phyloP scores from a whole-genome alignment of 2,888 invertebrate genomes.

The Laothoe populi region DNA sequence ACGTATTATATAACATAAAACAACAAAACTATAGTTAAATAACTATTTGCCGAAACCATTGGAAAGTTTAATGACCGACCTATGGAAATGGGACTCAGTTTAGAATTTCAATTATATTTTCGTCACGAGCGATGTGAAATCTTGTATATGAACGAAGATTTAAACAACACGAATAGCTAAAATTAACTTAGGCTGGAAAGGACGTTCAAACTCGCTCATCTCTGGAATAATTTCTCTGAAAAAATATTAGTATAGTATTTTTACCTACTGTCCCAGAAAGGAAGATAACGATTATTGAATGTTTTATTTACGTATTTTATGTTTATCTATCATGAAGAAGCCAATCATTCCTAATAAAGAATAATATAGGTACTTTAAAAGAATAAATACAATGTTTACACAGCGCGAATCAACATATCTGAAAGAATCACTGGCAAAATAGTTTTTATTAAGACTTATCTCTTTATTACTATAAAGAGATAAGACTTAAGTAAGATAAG shows the following conservation, averaged over 20 bases:
- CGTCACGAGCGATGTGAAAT: slow-evolving; percentile 14
- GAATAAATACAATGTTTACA: too few species aligned
- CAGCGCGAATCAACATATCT: too few species aligned
- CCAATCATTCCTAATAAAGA: too few species aligned
- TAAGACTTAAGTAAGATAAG: too few species aligned
- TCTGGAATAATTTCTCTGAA: not conserved
- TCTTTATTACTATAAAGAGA: too few species aligned
- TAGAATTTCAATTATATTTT: slow-evolving; percentile 14
- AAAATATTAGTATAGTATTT: not conserved
- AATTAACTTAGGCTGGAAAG: not conserved
- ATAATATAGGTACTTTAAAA: too few species aligned
- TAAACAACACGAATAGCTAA: not conserved
- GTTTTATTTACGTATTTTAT: too few species aligned
- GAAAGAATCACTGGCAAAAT: too few species aligned
- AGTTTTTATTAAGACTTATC: too few species aligned
- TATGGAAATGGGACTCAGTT: slow-evolving; percentile 14
- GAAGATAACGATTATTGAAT: too few species aligned
- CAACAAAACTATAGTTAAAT: slow-evolving; percentile 12
- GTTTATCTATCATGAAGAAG: too few species aligned
- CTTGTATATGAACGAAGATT: slow-evolving; percentile 7
- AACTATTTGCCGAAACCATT: slow-evolving; percentile 21
- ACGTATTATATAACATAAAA: slow-evolving; percentile 6
- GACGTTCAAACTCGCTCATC: not conserved
- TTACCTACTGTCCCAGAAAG: too few species aligned
- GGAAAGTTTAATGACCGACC: slow-evolving; percentile 23